Percentiles rank a stretch among this genome's conserved stretches.
Evolutionary conservation across 2,113 vertebrate genomes (phyloP).

Genomic region (Heterotis niloticus): DNA sequence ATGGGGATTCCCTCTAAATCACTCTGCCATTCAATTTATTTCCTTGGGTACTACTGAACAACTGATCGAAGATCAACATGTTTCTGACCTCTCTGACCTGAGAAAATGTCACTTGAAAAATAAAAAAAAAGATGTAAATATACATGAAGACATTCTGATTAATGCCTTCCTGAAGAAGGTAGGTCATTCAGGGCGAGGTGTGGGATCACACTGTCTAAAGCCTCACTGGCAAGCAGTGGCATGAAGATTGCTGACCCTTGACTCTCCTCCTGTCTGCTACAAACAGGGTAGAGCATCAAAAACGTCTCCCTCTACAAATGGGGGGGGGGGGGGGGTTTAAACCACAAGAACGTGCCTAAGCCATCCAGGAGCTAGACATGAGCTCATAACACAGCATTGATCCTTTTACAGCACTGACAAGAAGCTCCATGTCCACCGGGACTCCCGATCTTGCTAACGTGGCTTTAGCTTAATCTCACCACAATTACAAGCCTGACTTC

Average conservation of each 20-base stretch:
- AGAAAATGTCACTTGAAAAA: neutral
- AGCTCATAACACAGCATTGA: slow-evolving; percentile 5
- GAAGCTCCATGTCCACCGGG: neutral
- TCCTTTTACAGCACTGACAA: neutral
- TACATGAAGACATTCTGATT: neutral
- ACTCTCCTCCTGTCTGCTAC: neutral
- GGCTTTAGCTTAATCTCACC: neutral
- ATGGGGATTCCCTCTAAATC: too few species aligned
- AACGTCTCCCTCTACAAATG: neutral
- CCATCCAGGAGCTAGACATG: neutral
- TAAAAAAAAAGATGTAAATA: too few species aligned
- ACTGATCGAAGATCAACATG: neutral
- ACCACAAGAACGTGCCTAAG: too few species aligned
- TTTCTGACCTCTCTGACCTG: neutral
- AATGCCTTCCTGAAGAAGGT: neutral
- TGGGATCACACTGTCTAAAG: neutral
- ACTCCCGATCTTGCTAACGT: neutral
- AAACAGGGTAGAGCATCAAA: neutral
- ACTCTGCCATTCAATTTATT: too few species aligned
- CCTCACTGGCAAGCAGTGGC: too few species aligned
- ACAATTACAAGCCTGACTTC: neutral
- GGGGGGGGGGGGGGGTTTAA: too few species aligned
- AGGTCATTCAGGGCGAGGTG: neutral
- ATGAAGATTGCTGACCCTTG: too few species aligned
- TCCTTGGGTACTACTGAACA: neutral